Evolutionary conservation across 2,888 invertebrate genomes (phyloP).

Genomic region (Macrophya alboannulata): DNA sequence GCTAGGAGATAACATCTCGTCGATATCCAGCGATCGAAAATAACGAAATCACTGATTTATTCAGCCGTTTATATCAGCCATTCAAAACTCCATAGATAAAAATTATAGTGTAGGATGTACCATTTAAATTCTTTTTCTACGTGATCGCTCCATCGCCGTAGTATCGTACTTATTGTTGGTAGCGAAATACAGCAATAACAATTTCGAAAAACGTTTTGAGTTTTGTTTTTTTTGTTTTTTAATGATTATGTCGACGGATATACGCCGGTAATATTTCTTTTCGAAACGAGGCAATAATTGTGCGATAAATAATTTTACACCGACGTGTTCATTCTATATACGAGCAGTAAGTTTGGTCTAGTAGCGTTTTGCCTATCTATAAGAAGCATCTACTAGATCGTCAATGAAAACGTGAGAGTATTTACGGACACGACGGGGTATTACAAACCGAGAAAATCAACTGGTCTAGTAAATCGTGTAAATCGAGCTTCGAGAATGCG

Average conservation of each 20-base stretch:
- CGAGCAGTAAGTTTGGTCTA: background rate
- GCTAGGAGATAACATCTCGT: background rate
- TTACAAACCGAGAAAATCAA: background rate
- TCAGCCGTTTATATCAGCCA: background rate
- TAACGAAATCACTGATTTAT: background rate
- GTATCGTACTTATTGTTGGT: background rate
- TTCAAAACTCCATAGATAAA: background rate
- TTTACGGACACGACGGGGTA: background rate
- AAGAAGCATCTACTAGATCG: background rate
- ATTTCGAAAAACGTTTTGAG: background rate
- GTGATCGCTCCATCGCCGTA: background rate
- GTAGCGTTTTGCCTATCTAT: conserved; percentile 32
- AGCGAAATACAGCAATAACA: background rate
- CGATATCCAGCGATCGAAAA: background rate
- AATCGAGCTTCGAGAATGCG: conserved; percentile 31
- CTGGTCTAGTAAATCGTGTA: conserved; percentile 17
- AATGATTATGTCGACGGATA: background rate
- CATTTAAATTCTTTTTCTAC: background rate
- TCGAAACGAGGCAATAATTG: background rate
- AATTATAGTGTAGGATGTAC: background rate
- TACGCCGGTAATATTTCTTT: background rate
- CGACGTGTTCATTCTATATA: background rate
- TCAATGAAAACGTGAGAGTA: conserved; percentile 53
- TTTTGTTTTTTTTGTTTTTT: background rate
- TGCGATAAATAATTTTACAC: background rate